Base-by-base conservation (phyloP, 1,140 invertebrate genomes). In the Caerostris extrusa region DNA sequence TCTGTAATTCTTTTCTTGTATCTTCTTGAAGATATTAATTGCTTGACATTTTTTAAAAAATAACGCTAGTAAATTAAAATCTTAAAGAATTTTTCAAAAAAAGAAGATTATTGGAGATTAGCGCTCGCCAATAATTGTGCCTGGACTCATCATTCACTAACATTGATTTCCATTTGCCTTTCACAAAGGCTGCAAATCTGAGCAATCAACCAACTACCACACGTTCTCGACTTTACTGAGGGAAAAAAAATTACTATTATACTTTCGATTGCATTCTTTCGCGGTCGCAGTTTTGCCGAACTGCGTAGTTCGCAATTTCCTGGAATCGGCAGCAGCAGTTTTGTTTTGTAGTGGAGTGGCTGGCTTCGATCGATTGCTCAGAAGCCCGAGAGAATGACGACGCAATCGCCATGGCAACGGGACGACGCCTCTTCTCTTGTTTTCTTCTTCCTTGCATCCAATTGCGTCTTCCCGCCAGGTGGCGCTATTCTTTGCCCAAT, bases 311-410 rank as follows among this genome's bases (percentile, higher is more conserved):
- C 61, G 83, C 69, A 81, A 69, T 93, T 93, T 93, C 91, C 64
- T 34, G 69, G 85, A 88, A 87, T 10, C 50, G 60, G 14, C 12
- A 34, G 53, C 12, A 83, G 8, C 7, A 53, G 71, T 71, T 90
- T 34, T 88, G 92, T 88, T 85, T 91, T 61, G 10, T 53, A n/a
- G 34, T 34, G 34, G 34, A 34, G 34, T 34, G 34, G 34, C 34
- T 34, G 34, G 34, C 34, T 34, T 7, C 91, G 61, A 93, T 93
- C 92, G 92, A 93, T 93, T 60, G 64, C n/a, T 64, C 61, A 88
- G 92, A 93, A 12, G 92, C 92, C 57, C 85, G 69, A 93, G 92
- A 93, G 92, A 93, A 93, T 93, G 92, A 93, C 92, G 92, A 57
- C 53, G n/a, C 5, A 19, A 58, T 93, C 81, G 53, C 85, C 85